Evolutionary conservation across 2,797 vertebrate genomes (phyloP), one percentile per base, ranked within the genome.

Genomic region (Sebastes elongatus): DNA sequence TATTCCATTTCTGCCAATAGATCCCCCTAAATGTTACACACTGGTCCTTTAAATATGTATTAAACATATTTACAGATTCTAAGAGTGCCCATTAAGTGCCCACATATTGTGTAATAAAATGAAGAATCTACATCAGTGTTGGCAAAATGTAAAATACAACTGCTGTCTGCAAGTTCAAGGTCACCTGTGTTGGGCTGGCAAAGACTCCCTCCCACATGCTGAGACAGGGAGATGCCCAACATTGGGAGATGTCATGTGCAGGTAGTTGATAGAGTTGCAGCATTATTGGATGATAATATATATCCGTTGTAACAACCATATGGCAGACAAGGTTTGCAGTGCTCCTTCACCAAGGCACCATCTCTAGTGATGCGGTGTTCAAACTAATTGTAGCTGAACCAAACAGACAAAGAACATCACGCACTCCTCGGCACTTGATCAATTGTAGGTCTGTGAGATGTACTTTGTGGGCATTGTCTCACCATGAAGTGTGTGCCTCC

Each of bases 131-230:
- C 35, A 38, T 42, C 25, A 69, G 22, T n/a, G 46, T 10, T 61
- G 7, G 23, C 27, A 67, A 56, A 71, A 63, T 14, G 35, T 38
- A 38, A 38, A 38, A 38, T 38, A 14, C 2, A 38, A 38, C 35
- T 80, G 65, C 53, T 71, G 59, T 52, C 33, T n/a, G 35, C 53
- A 57, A 27, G 25, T 72, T 83, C 30, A 76, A 73, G 79, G 66
- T 84, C 28, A 87, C 85, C 68, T 77, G n/a, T 74, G 56, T 87
- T 71, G 77, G 57, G 57, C 4, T 59, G 38, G 23, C 74, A 83
- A 80, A 65, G 71, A 70, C 42, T 83, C 13, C 57, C 72, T 82
- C 81, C 82, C 69, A 81, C 71, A 61, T 64, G 61, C 71, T 28
- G 71, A 65, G 69, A 7, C 67, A 69, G 80, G 72, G 67, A 83